Conservation (phyloP, 2,113 vertebrate genomes). For the Ammodytes dubius region DNA sequence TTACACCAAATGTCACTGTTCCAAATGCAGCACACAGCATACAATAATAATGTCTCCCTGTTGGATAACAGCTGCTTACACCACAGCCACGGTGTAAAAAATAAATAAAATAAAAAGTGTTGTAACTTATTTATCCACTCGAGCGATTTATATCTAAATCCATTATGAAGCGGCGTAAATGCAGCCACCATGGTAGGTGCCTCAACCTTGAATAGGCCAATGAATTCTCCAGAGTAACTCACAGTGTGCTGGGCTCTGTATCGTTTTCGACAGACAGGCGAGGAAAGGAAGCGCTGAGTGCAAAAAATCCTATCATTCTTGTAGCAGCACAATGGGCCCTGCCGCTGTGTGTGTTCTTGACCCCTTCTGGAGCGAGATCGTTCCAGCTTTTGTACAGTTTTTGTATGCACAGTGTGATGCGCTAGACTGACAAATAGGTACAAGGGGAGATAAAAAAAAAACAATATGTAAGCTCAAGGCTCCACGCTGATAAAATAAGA, state of each 20-base stretch:
- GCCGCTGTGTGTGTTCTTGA: not conserved
- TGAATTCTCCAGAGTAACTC: not conserved
- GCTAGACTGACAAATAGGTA: not conserved
- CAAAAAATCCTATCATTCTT: not conserved
- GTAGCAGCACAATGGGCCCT: not conserved
- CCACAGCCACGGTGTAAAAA: not conserved
- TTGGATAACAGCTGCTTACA: not conserved
- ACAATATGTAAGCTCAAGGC: not conserved
- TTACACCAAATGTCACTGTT: not conserved
- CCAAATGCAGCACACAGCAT: not conserved
- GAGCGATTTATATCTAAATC: not conserved
- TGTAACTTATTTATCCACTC: not conserved
- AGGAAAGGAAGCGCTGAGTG: too few species aligned
- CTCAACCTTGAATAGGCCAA: not conserved
- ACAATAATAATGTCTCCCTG: not conserved
- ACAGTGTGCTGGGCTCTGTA: not conserved
- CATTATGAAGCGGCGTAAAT: not conserved
- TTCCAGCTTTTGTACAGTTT: not conserved
- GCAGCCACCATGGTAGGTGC: not conserved
- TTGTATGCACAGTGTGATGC: not conserved
- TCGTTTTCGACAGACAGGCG: too few species aligned
- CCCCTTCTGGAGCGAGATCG: not conserved
- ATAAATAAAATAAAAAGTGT: not conserved
- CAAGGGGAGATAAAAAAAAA: constrained; percentile 7
- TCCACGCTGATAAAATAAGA: not conserved